Conservation (phyloP, 2,888 invertebrate genomes). For the Junonia oenone region DNA sequence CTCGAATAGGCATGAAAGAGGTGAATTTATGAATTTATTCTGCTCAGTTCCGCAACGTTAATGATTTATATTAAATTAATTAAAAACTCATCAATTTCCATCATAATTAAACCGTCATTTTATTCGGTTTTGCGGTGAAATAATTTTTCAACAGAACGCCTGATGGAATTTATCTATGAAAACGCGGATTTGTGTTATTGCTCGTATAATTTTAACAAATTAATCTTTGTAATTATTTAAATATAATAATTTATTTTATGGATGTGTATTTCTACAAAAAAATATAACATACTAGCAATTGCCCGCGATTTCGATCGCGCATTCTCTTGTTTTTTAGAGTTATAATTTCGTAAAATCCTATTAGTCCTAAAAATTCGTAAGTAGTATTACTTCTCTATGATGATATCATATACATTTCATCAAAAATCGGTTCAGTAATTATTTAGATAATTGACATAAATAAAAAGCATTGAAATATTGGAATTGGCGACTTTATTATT, state of each 20-base stretch:
- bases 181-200: slow-evolving; percentile 1
- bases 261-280: too few species aligned
- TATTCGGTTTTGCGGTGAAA: not conserved
- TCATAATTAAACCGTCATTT: not conserved
- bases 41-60: not conserved
- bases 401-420: too few species aligned
- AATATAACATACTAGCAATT: too few species aligned
- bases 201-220: not conserved
- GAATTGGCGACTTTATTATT: too few species aligned
- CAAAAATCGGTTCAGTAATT: too few species aligned
- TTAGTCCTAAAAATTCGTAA: too few species aligned
- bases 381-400: too few species aligned
- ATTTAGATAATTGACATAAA: too few species aligned
- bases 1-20: not conserved
- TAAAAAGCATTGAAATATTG: too few species aligned
- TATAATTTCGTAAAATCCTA: too few species aligned
- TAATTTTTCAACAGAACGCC: not conserved
- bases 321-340: too few species aligned
- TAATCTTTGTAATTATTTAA: not conserved
- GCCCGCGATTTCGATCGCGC: not conserved
- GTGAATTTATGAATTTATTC: not conserved
- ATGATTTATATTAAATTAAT: slow-evolving; percentile 1
- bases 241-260: too few species aligned
- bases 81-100: not conserved
- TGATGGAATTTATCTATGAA: not conserved